Conservation (phyloP, 2,797 vertebrate species). For the Alca torda region DNA sequence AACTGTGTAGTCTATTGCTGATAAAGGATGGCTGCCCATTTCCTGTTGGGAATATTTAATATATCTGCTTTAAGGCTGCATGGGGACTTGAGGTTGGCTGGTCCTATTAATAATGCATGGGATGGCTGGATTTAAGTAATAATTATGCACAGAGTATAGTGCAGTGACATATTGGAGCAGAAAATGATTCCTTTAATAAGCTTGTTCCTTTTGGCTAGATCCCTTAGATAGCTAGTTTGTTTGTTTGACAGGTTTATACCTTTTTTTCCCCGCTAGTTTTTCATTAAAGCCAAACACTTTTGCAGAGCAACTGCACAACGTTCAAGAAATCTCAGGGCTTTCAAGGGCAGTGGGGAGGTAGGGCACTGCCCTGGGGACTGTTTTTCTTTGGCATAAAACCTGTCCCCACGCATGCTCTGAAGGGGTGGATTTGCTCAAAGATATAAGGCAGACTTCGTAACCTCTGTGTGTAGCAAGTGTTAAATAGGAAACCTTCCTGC, state of each 20-base stretch:
- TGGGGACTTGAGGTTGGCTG: conserved; percentile 42
- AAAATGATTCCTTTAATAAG: conserved; percentile 42
- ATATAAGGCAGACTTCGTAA: background rate
- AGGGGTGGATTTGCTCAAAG: background rate
- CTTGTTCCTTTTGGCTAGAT: conserved; percentile 56
- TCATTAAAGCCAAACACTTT: background rate
- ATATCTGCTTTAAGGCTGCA: conserved; percentile 40
- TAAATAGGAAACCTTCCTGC: background rate
- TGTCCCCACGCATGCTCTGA: background rate
- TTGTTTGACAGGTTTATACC: conserved; percentile 58
- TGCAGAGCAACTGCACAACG: background rate
- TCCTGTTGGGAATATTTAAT: conserved; percentile 46
- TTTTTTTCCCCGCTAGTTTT: background rate
- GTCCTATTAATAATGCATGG: conserved; percentile 63
- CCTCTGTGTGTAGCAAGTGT: accelerated
- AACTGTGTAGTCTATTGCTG: background rate
- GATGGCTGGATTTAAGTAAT: conserved; percentile 50
- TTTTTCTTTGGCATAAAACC: background rate
- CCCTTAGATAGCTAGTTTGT: conserved; percentile 43
- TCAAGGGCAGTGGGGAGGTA: background rate
- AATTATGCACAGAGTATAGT: conserved; percentile 41
- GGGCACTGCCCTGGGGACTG: too few species aligned
- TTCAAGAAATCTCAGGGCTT: background rate
- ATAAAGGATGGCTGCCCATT: background rate
- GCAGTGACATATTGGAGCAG: conserved; percentile 55